These are phyloP conservation scores for Gymnodraco acuticeps DNA, from an alignment of 2,797 vertebrate species.

Conservation along the genomic window DNA sequence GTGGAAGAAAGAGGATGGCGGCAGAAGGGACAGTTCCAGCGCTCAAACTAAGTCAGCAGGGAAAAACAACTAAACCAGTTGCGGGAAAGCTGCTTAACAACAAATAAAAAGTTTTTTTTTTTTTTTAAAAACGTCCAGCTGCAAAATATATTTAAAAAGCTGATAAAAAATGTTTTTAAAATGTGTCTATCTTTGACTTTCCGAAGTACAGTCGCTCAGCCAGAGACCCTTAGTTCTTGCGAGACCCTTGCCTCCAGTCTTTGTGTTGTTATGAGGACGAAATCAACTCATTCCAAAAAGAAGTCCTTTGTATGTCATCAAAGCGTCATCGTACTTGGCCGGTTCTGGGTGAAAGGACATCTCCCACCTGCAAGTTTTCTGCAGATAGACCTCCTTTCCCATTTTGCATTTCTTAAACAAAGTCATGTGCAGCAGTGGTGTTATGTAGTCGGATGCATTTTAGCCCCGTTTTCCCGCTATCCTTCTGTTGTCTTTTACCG, in stretches of 20 bases:
- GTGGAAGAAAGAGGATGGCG: constrained; percentile 73
- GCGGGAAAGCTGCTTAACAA: constrained; percentile 27
- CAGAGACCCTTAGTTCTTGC: constrained; percentile 43
- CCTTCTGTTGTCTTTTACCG: constrained; percentile 32
- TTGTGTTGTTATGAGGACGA: constrained; percentile 37
- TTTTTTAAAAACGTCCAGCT: constrained; percentile 40
- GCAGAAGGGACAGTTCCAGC: constrained; percentile 61
- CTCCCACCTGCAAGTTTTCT: constrained; percentile 76
- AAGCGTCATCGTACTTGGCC: constrained; percentile 52
- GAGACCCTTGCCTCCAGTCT: constrained; percentile 56
- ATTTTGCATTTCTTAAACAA: constrained; percentile 62
- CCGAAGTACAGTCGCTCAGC: constrained; percentile 39
- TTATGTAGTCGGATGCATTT: constrained; percentile 53
- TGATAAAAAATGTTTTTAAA: constrained; percentile 29
- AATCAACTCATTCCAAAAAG: constrained; percentile 81
- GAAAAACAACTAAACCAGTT: constrained; percentile 36
- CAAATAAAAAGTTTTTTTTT: constrained; percentile 45
- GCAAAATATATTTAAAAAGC: constrained; percentile 29
- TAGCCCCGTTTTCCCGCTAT: constrained; percentile 26
- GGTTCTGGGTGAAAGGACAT: constrained; percentile 59
- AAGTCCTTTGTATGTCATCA: constrained; percentile 49
- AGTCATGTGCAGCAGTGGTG: constrained; percentile 45
- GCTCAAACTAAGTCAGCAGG: constrained; percentile 53
- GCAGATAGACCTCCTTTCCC: constrained; percentile 66
- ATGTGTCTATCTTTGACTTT: constrained; percentile 40